Conservation (phyloP, 2,888 invertebrate genomes). For the Ochropleura leucogaster region DNA sequence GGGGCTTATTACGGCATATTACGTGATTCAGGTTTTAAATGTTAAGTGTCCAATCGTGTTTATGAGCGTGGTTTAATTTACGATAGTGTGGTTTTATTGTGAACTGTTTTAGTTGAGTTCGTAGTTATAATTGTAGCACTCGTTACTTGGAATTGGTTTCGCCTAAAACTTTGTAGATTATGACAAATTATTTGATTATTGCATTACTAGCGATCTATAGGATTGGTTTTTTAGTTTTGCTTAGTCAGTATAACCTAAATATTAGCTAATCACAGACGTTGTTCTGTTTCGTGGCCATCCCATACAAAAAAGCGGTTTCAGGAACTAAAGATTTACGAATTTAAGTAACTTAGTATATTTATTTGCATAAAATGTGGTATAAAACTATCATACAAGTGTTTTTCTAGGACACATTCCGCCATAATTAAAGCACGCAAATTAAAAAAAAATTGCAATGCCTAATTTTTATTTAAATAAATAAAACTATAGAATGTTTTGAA, state of each 20-base stretch:
- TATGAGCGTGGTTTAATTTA: slow-evolving; percentile 56
- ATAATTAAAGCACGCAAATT: too few species aligned
- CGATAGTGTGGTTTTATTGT: slow-evolving; percentile 37
- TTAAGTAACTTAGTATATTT: too few species aligned
- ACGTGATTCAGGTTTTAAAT: slow-evolving; percentile 39
- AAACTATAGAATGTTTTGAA: neutral
- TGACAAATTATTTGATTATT: neutral
- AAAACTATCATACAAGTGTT: too few species aligned
- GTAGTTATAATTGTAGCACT: neutral
- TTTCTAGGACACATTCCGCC: too few species aligned
- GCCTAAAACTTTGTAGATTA: neutral
- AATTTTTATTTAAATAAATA: neutral
- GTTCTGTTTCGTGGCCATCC: neutral
- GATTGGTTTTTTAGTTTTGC: neutral
- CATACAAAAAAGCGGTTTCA: neutral
- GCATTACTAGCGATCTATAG: too few species aligned
- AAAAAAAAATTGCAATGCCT: too few species aligned
- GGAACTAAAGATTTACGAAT: neutral
- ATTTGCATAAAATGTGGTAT: too few species aligned
- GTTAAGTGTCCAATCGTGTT: slow-evolving; percentile 50
- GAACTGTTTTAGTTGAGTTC: slow-evolving; percentile 1
- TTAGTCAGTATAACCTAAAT: neutral
- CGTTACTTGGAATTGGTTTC: neutral
- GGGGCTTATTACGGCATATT: slow-evolving; percentile 19
- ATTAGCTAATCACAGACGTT: neutral